Conservation (phyloP, 2,888 invertebrate species). For the Congeria kusceri region DNA sequence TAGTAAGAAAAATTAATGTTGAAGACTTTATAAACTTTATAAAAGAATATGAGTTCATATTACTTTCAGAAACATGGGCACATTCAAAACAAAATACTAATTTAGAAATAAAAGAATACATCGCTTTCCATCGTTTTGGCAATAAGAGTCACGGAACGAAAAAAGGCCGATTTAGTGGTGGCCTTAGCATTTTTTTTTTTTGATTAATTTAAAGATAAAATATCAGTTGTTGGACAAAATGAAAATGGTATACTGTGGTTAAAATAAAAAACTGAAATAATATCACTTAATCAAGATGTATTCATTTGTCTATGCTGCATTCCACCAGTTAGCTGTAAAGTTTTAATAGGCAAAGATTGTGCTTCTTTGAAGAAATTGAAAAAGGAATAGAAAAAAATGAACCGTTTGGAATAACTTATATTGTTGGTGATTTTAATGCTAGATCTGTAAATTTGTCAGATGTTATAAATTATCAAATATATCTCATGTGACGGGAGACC, state of each 20-base stretch:
- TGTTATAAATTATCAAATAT: slow-evolving; percentile 15
- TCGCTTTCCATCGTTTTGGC: slow-evolving; percentile 12
- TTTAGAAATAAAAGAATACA: slow-evolving; percentile 17
- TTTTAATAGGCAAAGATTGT: slow-evolving; percentile 1
- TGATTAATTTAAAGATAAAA: no score
- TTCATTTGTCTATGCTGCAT: slow-evolving; percentile 8
- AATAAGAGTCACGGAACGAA: slow-evolving; percentile 4
- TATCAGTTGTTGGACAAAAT: no score
- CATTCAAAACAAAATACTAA: slow-evolving; percentile 2
- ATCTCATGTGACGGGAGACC: slow-evolving; percentile 1
- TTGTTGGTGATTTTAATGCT: slow-evolving; percentile 16
- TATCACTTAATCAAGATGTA: slow-evolving; percentile 16
- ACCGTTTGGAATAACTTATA: slow-evolving; percentile 13
- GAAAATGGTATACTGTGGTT: no score
- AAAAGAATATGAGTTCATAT: slow-evolving; percentile 11
- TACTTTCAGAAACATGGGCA: slow-evolving; percentile 28
- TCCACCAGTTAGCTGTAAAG: slow-evolving; percentile 24
- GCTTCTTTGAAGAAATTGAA: slow-evolving; percentile 38
- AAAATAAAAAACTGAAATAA: slow-evolving; percentile 13
- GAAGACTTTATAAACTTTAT: slow-evolving; percentile 15
- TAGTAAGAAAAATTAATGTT: slow-evolving; percentile 12
- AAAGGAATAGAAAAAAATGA: slow-evolving; percentile 29
- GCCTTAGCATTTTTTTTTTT: slow-evolving; percentile 24
- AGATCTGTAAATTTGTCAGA: not conserved
- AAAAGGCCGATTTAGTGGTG: slow-evolving; percentile 23